Conservation (phyloP, 2,888 invertebrate genomes). For the Phyllotreta cruciferae region DNA sequence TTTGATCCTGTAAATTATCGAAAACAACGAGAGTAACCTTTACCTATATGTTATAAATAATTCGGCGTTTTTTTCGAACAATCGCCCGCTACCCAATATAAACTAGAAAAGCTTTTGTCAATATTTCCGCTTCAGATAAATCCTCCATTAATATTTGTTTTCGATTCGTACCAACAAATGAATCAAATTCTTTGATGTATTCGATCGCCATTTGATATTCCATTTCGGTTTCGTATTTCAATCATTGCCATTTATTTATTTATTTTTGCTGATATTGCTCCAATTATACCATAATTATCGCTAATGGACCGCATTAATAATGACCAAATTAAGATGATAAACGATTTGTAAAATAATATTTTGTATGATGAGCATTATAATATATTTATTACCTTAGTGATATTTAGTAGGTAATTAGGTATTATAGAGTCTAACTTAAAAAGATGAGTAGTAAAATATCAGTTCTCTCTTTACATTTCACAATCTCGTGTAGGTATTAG, state of each 20-base stretch:
- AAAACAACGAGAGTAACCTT: too few species aligned
- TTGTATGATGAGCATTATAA: too few species aligned
- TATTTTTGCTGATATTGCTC: constrained; percentile 5
- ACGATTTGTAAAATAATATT: too few species aligned
- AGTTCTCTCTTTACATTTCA: too few species aligned
- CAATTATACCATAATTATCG: constrained; percentile 16
- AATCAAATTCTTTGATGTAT: constrained; percentile 25
- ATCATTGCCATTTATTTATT: constrained; percentile 6
- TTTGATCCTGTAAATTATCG: too few species aligned
- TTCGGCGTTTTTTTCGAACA: not conserved
- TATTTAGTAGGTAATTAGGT: too few species aligned
- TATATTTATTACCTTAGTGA: too few species aligned
- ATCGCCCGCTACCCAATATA: not conserved
- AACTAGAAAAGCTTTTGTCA: constrained; percentile 29
- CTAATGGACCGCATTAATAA: not conserved
- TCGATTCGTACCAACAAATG: constrained; percentile 21
- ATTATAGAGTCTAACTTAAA: too few species aligned
- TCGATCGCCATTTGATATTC: constrained; percentile 16
- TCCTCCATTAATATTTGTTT: constrained; percentile 28
- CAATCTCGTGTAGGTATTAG: too few species aligned
- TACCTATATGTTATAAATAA: too few species aligned
- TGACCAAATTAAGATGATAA: too few species aligned
- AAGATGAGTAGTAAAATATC: too few species aligned
- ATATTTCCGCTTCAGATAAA: constrained; percentile 32
- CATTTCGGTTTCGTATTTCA: constrained; percentile 8